phyloP scores from a whole-genome alignment of 2,113 vertebrate species.

The Numida meleagris region DNA sequence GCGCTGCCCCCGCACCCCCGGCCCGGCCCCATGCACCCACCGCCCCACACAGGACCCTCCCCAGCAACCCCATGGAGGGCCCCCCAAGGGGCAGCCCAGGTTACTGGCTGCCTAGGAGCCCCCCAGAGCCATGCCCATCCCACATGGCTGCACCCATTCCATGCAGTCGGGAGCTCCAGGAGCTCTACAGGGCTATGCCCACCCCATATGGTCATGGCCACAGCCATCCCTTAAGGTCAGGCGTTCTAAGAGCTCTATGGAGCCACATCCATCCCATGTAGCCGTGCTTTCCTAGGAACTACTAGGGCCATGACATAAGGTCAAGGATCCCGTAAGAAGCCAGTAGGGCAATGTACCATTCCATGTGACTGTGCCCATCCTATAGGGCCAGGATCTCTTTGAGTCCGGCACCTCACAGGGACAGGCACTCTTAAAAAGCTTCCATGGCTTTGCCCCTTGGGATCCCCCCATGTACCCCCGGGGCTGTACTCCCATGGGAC shows the following conservation, averaged over 20 bases:
- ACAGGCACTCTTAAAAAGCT: too few relatives aligned
- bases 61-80: neutral
- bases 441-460: too few relatives aligned
- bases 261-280: neutral
- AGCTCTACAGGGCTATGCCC: neutral
- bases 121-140: neutral
- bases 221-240: too few relatives aligned
- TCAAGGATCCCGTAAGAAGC: too few relatives aligned
- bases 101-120: neutral
- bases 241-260: neutral
- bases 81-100: neutral
- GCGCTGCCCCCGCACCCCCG: neutral
- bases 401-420: rapidly evolving
- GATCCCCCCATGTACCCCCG: too few relatives aligned
- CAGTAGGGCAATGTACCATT: too few relatives aligned
- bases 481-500: too few relatives aligned
- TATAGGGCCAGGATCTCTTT: neutral
- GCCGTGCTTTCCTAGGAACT: neutral
- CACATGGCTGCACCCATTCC: neutral
- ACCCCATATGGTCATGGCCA: neutral
- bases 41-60: neutral
- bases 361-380: neutral
- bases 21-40: neutral
- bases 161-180: too few relatives aligned
- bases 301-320: neutral